Evolutionary conservation across 2,888 invertebrate species (phyloP), one percentile per base, ranked within the genome.

Genomic region (Diachrysia chrysitis): DNA sequence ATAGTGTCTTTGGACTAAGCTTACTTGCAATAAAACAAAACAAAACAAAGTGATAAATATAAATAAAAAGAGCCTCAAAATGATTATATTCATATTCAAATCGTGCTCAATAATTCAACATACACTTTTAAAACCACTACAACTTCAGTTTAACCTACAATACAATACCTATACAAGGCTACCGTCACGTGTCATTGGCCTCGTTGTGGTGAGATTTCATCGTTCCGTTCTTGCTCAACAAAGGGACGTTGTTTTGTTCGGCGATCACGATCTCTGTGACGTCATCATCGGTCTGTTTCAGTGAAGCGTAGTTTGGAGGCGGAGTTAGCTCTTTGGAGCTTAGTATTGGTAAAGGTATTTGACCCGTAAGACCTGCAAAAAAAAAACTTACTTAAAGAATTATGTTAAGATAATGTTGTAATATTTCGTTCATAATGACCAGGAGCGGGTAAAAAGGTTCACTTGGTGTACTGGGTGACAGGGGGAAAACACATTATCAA

Each of bases 341-440:
- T 19, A 93, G 70, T 16, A 89, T 60, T 1, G 91, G 86, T 66
- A 94, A 68, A 0, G 93, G 89, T 65, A 93, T 89, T 78, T 92
- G 91, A 6, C 91, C 90, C 0, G 94, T 94, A 10, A 95, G 85
- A 78, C 88, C 95, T 95, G 92, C 2, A 88, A 88, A 67, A 14
- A 70, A 69, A 55, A 25, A 14, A 16, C 10, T 53, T n/a, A 4
- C n/a, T n/a, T n/a, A n/a, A 25, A 25, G 2, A 25, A 3, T 25
- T 25, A 3, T 25, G 25, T 3, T 3, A 25, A 25, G 25, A 25
- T 5, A 25, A 25, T 25, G 25, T 25, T 25, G 2, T 25, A 25
- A 25, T 3, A 3, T 5, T 25, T 25, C 5, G 25, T 25, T 25
- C n/a, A n/a, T 25, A 2, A 25, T 25, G 2, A 25, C 25, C 25